A percentile compares a stretch with the other conserved stretches of the same genome.
These are phyloP conservation scores for Crotalus horridus DNA, from an alignment of 2,113 vertebrate species.

Conservation along the genomic window DNA sequence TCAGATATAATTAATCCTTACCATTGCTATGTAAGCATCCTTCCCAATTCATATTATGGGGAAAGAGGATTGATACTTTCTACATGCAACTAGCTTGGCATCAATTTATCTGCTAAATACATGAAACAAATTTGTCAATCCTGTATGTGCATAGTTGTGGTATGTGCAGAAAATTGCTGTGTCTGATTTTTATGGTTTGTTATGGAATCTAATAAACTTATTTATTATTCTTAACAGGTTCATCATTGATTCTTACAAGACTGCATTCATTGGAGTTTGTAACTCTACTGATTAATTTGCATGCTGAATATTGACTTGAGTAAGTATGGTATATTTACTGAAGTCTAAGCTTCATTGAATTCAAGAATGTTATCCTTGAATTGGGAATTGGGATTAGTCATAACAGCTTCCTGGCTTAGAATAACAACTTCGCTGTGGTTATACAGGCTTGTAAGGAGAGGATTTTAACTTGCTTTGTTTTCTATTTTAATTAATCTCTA, in stretches of 20 bases:
- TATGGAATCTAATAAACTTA: background rate
- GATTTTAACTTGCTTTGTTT: slow-evolving; percentile 1
- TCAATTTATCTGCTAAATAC: background rate
- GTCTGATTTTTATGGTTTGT: background rate
- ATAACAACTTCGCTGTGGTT: background rate
- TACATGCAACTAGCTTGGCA: background rate
- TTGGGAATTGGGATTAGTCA: background rate
- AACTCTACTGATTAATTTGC: background rate
- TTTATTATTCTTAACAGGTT: background rate
- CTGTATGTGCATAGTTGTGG: background rate
- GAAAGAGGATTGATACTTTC: background rate
- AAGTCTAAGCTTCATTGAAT: background rate
- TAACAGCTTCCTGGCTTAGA: background rate
- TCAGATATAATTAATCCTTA: background rate
- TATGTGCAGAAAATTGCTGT: background rate
- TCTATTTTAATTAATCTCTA: slow-evolving; percentile 25
- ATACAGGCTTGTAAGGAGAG: background rate
- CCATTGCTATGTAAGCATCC: background rate
- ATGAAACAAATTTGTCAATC: background rate
- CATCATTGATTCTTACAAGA: background rate
- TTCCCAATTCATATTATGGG: background rate
- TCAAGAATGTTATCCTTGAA: background rate
- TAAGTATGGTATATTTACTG: background rate
- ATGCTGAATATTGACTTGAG: background rate
- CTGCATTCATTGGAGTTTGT: background rate